phyloP scores from a whole-genome alignment of 2,113 vertebrate genomes.

The Benitochromis conjunctus region DNA sequence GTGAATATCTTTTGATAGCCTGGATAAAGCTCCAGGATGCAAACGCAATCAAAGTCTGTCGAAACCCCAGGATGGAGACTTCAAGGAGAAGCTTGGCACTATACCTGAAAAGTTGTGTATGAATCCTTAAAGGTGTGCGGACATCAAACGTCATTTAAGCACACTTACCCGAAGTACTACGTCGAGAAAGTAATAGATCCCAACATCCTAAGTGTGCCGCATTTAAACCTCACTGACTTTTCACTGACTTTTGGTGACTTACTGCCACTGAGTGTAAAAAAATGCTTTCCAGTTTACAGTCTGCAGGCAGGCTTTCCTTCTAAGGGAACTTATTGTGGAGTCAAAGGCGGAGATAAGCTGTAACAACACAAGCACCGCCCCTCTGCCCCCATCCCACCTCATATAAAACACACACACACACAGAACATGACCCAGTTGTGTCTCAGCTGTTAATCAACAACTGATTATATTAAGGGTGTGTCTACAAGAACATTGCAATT shows the following conservation, averaged over 20 bases:
- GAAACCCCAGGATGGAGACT: background rate
- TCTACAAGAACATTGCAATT: background rate
- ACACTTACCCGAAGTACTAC: slow-evolving; percentile 9
- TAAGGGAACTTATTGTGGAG: slow-evolving; percentile 63
- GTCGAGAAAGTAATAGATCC: background rate
- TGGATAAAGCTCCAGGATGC: background rate
- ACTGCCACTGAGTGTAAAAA: background rate
- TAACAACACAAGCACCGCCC: slow-evolving; percentile 36
- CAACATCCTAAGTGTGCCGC: background rate
- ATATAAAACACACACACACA: background rate
- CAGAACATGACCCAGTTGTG: background rate
- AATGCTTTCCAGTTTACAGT: background rate
- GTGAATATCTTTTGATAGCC: background rate
- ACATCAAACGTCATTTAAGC: background rate
- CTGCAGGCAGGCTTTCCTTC: slow-evolving; percentile 55
- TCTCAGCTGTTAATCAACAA: background rate
- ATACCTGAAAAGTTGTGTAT: background rate
- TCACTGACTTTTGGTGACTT: background rate
- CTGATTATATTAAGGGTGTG: background rate
- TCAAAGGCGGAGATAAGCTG: slow-evolving; percentile 55
- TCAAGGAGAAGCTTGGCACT: background rate
- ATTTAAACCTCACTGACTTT: background rate
- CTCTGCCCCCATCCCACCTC: background rate
- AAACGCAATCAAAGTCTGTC: background rate
- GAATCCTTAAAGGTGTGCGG: background rate